Evolutionary conservation across 2,113 vertebrate species (phyloP).

Genomic region (Microtus richardsoni): DNA sequence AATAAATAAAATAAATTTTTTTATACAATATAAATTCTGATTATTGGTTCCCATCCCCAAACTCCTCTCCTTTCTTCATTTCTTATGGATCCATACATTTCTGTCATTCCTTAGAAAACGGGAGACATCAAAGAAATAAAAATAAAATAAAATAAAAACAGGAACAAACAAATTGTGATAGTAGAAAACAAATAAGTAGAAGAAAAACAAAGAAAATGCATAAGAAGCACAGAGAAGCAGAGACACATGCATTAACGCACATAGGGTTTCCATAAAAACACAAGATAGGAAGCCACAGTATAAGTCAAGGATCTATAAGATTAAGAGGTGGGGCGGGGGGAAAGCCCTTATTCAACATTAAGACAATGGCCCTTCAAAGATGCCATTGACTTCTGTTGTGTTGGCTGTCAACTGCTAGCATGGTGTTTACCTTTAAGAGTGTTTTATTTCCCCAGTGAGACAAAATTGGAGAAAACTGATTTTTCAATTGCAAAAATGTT

Average conservation of each 20-base stretch:
- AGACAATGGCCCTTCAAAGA: neutral
- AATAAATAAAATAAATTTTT: neutral
- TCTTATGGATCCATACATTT: neutral
- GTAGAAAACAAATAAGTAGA: neutral
- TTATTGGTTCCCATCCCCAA: neutral
- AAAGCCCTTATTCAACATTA: neutral
- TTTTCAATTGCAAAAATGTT: neutral
- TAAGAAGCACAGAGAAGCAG: neutral
- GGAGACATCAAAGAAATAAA: neutral
- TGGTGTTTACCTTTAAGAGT: neutral
- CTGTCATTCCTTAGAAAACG: neutral
- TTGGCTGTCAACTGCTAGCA: too few relatives aligned
- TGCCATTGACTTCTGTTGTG: neutral
- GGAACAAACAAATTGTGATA: neutral
- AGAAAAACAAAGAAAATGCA: neutral
- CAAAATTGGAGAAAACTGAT: neutral
- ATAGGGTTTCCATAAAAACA: neutral
- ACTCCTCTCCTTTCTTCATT: neutral
- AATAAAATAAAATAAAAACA: neutral
- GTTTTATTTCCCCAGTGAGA: neutral
- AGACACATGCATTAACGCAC: neutral
- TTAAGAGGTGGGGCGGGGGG: rapidly evolving
- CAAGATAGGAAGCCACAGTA: neutral
- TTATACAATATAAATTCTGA: neutral
- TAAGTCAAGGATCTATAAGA: neutral